phyloP scores from a whole-genome alignment of 1,140 invertebrate species.

The Halictus rubicundus region DNA sequence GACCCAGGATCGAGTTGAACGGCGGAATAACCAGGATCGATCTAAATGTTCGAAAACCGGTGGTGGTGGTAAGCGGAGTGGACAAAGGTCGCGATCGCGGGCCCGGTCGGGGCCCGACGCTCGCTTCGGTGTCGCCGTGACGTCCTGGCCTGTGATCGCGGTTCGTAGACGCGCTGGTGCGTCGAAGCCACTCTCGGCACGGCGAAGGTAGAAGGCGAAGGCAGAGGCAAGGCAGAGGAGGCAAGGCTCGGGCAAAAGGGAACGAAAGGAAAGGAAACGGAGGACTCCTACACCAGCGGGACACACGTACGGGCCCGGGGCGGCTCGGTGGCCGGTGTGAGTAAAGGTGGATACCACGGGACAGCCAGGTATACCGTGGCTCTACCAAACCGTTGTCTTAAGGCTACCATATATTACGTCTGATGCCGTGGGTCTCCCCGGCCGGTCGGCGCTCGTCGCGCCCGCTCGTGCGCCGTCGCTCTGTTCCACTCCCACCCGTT shows the following conservation, averaged over 20 bases:
- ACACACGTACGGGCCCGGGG: constrained; percentile 3
- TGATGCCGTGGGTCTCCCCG: constrained; percentile 48
- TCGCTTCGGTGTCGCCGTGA: too few species aligned
- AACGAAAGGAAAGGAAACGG: too few species aligned
- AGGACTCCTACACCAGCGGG: constrained; percentile 25
- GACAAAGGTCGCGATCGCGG: too few species aligned
- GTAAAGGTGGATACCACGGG: constrained; percentile 57
- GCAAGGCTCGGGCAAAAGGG: background rate
- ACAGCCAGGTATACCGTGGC: constrained; percentile 58
- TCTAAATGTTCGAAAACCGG: too few species aligned
- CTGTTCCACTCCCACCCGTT: background rate
- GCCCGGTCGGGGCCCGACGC: too few species aligned
- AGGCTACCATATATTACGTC: constrained; percentile 71
- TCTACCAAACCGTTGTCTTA: constrained; percentile 70
- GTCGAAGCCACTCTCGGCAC: background rate
- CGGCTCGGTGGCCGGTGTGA: constrained; percentile 4
- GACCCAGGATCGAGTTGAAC: too few species aligned
- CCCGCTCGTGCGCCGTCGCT: too few species aligned
- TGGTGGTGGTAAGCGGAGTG: too few species aligned
- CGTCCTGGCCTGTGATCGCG: too few species aligned
- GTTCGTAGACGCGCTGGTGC: too few species aligned
- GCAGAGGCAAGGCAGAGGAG: background rate
- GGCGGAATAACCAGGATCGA: too few species aligned
- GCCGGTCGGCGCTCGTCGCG: too few species aligned
- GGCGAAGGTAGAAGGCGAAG: background rate